Percentiles rank a stretch among this genome's conserved stretches.
These are phyloP conservation scores for Apamea anceps DNA, from an alignment of 2,888 invertebrate species.

Conservation along the genomic window DNA sequence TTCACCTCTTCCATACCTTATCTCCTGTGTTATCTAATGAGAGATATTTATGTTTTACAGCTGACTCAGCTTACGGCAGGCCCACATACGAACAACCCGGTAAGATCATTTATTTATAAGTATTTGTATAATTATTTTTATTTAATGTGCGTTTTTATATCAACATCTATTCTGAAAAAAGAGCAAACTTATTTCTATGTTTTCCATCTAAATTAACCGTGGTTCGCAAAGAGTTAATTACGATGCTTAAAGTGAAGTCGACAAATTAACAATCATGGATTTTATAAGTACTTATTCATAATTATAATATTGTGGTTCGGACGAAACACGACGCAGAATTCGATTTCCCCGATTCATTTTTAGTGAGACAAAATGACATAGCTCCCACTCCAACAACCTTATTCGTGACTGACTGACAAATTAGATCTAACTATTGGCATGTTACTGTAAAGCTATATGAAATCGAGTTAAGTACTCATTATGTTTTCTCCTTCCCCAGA, in stretches of 20 bases:
- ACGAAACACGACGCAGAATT: background rate
- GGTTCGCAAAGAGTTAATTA: too few relatives aligned
- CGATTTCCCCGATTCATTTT: background rate
- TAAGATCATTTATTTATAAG: conserved; percentile 10
- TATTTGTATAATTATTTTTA: background rate
- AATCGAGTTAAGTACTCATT: conserved; percentile 1
- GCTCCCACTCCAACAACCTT: background rate
- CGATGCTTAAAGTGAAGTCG: background rate
- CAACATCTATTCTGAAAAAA: too few relatives aligned
- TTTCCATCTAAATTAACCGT: background rate
- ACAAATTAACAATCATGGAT: background rate
- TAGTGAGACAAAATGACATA: background rate
- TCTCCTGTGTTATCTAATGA: background rate
- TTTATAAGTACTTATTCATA: too few relatives aligned
- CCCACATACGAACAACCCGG: conserved; percentile 6
- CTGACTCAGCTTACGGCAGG: conserved; percentile 51
- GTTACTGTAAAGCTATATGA: background rate
- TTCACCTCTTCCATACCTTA: too few relatives aligned
- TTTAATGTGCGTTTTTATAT: background rate
- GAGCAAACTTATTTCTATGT: too few relatives aligned
- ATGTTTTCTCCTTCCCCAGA: conserved; percentile 19
- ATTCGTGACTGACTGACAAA: conserved; percentile 3
- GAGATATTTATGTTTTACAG: conserved; percentile 51
- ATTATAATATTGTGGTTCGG: background rate
- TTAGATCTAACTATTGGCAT: too few relatives aligned